Conservation (phyloP, 2,888 invertebrate genomes). For the Folsomia candida region DNA sequence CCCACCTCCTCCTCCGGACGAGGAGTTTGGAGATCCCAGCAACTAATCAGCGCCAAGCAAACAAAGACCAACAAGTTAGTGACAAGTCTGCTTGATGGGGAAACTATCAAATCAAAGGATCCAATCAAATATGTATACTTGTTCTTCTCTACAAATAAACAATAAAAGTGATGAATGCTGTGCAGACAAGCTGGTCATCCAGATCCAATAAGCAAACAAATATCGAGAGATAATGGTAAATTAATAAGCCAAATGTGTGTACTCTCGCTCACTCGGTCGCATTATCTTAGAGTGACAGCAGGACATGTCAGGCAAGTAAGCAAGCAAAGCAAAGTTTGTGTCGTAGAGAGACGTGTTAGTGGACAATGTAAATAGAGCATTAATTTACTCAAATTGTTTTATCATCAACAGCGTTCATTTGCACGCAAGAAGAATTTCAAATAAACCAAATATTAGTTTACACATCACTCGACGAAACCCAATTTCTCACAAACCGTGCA, state of each 20-base stretch:
- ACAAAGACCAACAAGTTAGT: not conserved
- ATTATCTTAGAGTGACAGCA: constrained; percentile 17
- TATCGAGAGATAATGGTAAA: constrained; percentile 9
- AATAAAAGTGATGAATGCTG: not conserved
- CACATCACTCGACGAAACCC: not conserved
- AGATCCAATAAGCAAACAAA: not conserved
- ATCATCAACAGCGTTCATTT: constrained; percentile 4
- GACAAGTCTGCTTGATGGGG: not conserved
- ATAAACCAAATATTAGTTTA: not conserved
- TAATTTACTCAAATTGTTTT: constrained; percentile 5
- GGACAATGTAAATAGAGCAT: not conserved
- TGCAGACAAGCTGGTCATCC: constrained; percentile 5
- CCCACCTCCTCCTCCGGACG: constrained; percentile 43
- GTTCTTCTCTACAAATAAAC: not conserved
- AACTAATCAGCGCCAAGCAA: constrained; percentile 29
- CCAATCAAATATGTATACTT: not conserved
- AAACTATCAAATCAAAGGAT: not conserved
- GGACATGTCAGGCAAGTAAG: not conserved
- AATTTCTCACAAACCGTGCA: not conserved
- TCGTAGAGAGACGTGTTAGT: not conserved
- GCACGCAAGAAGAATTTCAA: not conserved
- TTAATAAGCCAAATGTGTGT: constrained; percentile 20
- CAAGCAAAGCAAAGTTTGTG: not conserved
- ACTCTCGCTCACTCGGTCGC: not conserved
- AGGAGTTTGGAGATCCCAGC: constrained; percentile 49